These are phyloP conservation scores for Oscheius sp. DNA, from an alignment of 2,888 invertebrate species.

Conservation along the genomic window DNA sequence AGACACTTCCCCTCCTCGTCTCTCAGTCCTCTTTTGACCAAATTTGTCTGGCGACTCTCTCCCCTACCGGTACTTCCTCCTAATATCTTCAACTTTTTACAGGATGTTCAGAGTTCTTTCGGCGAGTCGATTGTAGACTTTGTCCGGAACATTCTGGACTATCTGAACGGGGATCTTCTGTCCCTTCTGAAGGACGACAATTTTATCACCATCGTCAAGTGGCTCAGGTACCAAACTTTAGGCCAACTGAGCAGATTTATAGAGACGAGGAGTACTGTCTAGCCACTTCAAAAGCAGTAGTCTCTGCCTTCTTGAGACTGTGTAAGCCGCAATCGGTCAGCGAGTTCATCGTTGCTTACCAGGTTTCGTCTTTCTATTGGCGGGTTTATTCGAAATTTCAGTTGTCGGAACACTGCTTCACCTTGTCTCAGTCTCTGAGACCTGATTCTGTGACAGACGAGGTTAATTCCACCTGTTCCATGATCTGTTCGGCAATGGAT, in stretches of 20 bases:
- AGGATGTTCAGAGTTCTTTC: constrained; percentile 34
- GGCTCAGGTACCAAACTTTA: constrained; percentile 15
- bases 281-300: constrained; percentile 1
- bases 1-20: constrained; percentile 11
- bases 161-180: constrained; percentile 1
- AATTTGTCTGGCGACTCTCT: constrained; percentile 18
- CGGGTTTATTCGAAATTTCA: background rate
- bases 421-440: constrained; percentile 21
- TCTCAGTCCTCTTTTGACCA: background rate
- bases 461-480: background rate
- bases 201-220: constrained; percentile 16
- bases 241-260: background rate
- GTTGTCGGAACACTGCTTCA: constrained; percentile 27
- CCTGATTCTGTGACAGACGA: constrained; percentile 29
- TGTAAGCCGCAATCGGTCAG: background rate
- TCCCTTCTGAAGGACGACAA: constrained; percentile 15
- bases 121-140: constrained; percentile 12
- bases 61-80: constrained; percentile 8
- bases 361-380: constrained; percentile 5
- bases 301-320: constrained; percentile 5
- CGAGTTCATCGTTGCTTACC: constrained; percentile 22
- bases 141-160: constrained; percentile 9
- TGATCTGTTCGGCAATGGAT: constrained; percentile 32
- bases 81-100: background rate
- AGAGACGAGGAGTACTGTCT: constrained; percentile 39